Percentiles rank a stretch among this genome's conserved stretches.
Conservation (phyloP, 2,113 vertebrate genomes). For the Serilophus lunatus region DNA sequence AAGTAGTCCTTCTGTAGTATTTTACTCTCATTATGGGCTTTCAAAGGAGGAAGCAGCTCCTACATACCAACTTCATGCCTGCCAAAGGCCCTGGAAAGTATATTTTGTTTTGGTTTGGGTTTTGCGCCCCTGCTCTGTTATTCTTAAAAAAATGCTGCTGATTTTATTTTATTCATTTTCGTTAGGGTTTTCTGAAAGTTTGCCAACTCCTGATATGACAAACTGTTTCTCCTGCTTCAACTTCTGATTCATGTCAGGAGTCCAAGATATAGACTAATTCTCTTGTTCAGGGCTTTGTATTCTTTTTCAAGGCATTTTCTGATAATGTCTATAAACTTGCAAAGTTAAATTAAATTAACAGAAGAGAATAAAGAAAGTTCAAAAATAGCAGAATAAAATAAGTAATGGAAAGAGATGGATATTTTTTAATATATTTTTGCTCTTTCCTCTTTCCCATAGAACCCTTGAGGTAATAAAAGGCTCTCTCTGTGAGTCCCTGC, state of each 20-base stretch:
- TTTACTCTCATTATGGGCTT: background rate
- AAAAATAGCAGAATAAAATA: background rate
- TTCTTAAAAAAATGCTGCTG: background rate
- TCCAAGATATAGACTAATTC: background rate
- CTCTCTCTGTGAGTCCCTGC: background rate
- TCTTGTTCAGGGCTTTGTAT: background rate
- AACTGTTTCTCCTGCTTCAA: fast-evolving
- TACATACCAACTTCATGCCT: background rate
- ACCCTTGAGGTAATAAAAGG: background rate
- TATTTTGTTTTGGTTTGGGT: background rate
- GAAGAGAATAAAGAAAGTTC: background rate
- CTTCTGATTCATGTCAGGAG: background rate
- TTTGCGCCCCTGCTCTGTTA: background rate
- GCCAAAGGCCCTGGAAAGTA: background rate
- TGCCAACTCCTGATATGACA: background rate
- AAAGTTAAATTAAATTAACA: background rate
- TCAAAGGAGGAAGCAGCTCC: background rate
- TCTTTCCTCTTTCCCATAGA: background rate
- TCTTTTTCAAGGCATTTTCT: background rate
- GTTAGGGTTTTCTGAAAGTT: background rate
- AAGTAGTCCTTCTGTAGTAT: background rate
- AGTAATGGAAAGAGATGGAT: background rate
- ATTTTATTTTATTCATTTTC: background rate
- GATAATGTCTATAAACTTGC: background rate
- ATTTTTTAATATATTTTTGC: background rate